Evolutionary conservation across 1,140 invertebrate genomes (phyloP), one percentile per base, ranked within the genome.

Genomic region (Drosophila quadrilineata): DNA sequence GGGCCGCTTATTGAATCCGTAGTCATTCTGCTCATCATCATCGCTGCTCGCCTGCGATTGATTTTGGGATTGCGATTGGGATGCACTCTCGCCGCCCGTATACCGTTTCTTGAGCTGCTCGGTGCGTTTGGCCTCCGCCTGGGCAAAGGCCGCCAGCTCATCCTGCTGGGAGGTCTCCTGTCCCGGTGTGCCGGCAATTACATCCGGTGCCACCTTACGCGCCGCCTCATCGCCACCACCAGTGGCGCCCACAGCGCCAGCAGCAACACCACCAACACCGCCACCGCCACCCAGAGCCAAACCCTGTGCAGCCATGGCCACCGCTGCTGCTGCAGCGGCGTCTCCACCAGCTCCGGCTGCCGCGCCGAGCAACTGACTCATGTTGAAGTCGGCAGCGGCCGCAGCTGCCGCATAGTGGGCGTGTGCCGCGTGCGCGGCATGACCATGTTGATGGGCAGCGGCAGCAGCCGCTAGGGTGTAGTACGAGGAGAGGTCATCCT

Each of bases 1-100:
- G 0, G 96, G 96, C 5, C 96, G 91, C n/a, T 95, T 91, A 74
- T 95, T 95, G 87, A 98, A 97, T 3, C 96, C 96, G 65, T 97
- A 97, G 75, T 97, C 95, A 64, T 97, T 96, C 62, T 95, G 92
- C 75, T 97, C 96, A 54, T 96, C 94, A 9, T 95, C 94, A 21
- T 93, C 92, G 12, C 93, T 93, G 57, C 90, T 91, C 43, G 84
- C 87, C 58, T 89, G 90, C 90, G 90, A 90, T 43, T 91, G 91
- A 35, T 10, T 35, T 10, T 46, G 43, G 8, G 43, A 17, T 8
- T 40, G 36, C 4, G 36, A 19, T 5, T 16, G 10, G 33, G 43
- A 31, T 52, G 56, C 19, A 35, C 26, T 16, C 48, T 68, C 65
- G 5, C 91, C 90, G 29, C 91, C 91, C 9, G 90, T 90, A 68